Evolutionary conservation across 2,797 vertebrate species (phyloP), one percentile per base, ranked within the genome.

Genomic region (Chelonia mydas): DNA sequence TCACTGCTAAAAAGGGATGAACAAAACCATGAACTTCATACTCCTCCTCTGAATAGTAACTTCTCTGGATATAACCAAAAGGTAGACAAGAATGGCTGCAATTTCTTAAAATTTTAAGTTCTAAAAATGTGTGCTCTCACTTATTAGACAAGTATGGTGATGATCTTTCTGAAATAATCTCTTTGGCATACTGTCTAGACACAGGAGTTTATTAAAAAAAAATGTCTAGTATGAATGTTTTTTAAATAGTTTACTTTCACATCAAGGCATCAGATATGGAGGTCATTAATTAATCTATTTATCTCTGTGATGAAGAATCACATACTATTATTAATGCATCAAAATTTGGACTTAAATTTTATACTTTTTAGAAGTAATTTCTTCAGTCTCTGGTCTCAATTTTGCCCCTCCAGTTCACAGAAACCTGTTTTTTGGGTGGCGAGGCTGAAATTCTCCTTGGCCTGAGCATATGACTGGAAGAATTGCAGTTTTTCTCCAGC

Each of bases 41-140:
- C 76, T 77, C 84, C 53, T 95, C 59, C 54, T 81, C 81, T 83
- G 81, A 86, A 86, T 81, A 95, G 79, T 57, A 95, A 89, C 37
- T 86, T 95, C 78, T 78, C 45, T 92, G 88, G 90, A 90, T 92
- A 87, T 92, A 86, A 94, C 57, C 93, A 95, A 59, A 91, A 95
- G 59, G 68, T 93, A 87, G 89, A 89, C 82, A 61, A 25, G 6
- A 8, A 68, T 88, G 37, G 31, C 83, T 80, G 80, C 19, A 72
- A 81, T 19, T 28, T 86, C 90, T 87, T 94, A 11, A 6, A 96
- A 91, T 65, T 55, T 79, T 81, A 81, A 59, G 81, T 84, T 88
- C 87, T 88, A 93, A 95, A 81, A 81, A 87, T 83, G 80, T 78
- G 76, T 41, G 76, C 15, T 53, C 74, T 76, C 78, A 55, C 12